Evolutionary conservation across 37 sponge, comb jelly and placozoan genomes (phyloP).

Genomic region (Geodia barretti): DNA sequence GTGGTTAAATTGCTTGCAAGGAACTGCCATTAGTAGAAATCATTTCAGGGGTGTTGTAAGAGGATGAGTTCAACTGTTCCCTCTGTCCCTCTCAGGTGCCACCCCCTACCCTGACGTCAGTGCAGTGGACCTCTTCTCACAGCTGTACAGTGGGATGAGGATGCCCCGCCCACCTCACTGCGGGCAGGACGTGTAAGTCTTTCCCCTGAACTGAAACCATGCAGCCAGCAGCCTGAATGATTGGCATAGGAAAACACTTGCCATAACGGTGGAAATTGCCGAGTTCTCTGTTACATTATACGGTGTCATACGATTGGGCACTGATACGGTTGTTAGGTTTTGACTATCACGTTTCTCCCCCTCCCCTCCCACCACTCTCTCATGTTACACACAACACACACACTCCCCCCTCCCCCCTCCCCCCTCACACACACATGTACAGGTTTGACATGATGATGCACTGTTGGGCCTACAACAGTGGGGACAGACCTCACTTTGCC

Average conservation of each 20-base stretch:
- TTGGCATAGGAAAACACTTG: no score
- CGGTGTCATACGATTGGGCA: no score
- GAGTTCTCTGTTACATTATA: no score
- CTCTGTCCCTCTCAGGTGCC: slow-evolving; percentile 14
- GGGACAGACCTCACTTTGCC: slow-evolving; percentile 52
- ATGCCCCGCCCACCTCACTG: slow-evolving; percentile 65
- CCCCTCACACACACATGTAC: not conserved
- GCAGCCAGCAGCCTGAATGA: not conserved
- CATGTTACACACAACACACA: not conserved
- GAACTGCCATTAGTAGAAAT: no score
- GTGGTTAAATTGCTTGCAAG: no score
- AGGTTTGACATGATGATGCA: slow-evolving; percentile 57
- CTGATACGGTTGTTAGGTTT: no score
- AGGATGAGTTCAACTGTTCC: not conserved
- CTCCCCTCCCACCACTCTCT: not conserved
- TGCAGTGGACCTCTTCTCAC: slow-evolving; percentile 37
- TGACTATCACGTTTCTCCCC: no score
- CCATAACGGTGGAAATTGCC: no score
- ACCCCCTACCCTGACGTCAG: slow-evolving; percentile 54
- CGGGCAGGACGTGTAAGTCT: slow-evolving; percentile 61
- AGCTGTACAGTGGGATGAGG: slow-evolving; percentile 61
- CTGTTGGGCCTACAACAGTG: slow-evolving; percentile 59
- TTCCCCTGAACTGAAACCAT: no score
- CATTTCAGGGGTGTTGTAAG: not conserved
- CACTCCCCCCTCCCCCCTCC: no score